Evolutionary conservation across 2,113 vertebrate genomes (phyloP), one percentile per base, ranked within the genome.

Genomic region (Chloroceryle aenea): DNA sequence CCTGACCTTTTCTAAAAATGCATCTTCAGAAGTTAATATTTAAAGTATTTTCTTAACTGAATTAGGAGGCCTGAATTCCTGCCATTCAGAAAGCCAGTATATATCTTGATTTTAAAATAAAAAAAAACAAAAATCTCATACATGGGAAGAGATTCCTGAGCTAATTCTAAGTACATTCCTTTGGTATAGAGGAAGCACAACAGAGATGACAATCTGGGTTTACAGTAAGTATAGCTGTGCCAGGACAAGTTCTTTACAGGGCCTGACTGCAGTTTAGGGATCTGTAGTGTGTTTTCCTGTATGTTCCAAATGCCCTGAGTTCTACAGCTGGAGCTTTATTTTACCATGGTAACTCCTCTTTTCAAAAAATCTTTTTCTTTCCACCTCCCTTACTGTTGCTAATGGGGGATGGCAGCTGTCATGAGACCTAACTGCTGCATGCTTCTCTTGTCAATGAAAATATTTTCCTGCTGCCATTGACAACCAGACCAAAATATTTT

Each of bases 341-440:
- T 90, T 58, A 30, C 4, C 4, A 7, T 30, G 26, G 5, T 22
- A 55, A 21, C 14, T 69, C 38, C 21, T 42, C 34, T 82, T 30
- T 56, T 59, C 30, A 71, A 36, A 36, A 56, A 85, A n/a, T 8
- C 4, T 78, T 7, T 71, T 61, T 36, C 10, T 9, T 84, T 53
- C 36, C 32, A 15, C 45, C 21, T 61, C 19, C 12, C 4, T 80
- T 53, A 42, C 20, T 71, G 22, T n/a, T 72, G 29, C 16, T 92
- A 72, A 77, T 61, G 42, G 68, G 27, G 23, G 26, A 74, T 78
- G 80, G 68, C 83, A 92, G 56, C 55, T 93, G 80, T 83, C 83
- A 77, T 0, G 1, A 69, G 63, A 84, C 34, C 67, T 58, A 14
- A 1, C 47, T 19, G 1, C 42, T 71, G 38, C 42, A 9, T 17